Base-by-base conservation (phyloP, 2,113 vertebrate genomes). In the Haemorhous mexicanus region DNA sequence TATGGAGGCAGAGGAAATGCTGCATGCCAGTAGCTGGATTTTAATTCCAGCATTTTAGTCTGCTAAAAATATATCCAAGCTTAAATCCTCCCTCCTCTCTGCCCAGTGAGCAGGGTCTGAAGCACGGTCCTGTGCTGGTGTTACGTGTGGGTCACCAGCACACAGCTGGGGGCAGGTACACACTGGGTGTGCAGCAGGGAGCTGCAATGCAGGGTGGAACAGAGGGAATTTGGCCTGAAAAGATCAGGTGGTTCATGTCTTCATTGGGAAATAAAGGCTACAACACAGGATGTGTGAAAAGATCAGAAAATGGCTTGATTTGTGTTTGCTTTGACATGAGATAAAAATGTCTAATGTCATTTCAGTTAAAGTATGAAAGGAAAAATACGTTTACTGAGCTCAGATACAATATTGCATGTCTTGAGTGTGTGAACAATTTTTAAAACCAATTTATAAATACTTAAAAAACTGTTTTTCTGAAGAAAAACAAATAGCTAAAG, bases 381-480 rank as follows among this genome's bases (percentile, higher is more conserved):
- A 66, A 92, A 88, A 87, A 80, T 92, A 94, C 47, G 66, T 80
- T 96, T 84, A 33, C 68, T 89, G 73, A 92, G 76, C 64, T 94
- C 53, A 84, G 79, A 61, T 95, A 66, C 53, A 72, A 47, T 86
- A 94, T 72, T 87, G 43, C 59, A 81, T 58, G 76, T 96, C 73
- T 77, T 55, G 87, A 75, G 33, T 64, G 50, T 6, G 44, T 68
- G 74, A 95, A 84, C 53, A 81, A 35, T 93, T 95, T 94, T 94
- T 84, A 72, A 43, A 97, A 90, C 72, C 93, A 82, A 87, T 92
- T 95, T 92, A 93, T 84, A 96, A 96, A 94, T 89, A 94, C 89
- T 91, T 94, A 22, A 84, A 94, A 95, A 84, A 91, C 47, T 80
- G 78, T 3, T 91, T 96, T 96, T 89, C 63, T 91, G 61, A 11